Evolutionary conservation across 2,888 invertebrate species (phyloP).

Genomic region (Cactoblastis cactorum): DNA sequence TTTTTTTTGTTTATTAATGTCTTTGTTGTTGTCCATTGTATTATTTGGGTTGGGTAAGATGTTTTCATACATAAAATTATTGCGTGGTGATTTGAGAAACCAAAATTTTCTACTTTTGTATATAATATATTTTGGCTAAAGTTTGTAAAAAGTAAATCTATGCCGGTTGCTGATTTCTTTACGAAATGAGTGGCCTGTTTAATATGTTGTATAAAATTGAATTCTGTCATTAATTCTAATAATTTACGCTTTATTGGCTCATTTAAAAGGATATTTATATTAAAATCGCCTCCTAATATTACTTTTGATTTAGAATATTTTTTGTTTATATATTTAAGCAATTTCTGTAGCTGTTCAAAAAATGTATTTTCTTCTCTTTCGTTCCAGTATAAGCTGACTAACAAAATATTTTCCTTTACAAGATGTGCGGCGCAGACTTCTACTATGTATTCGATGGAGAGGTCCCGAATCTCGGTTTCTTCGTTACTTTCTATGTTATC

Average conservation of each 20-base stretch:
- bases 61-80: background rate
- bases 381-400: too few relatives aligned
- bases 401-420: too few relatives aligned
- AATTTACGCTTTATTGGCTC: constrained; percentile 9
- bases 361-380: too few relatives aligned
- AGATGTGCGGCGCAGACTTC: too few relatives aligned
- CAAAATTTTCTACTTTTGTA: too few relatives aligned
- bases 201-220: constrained; percentile 5
- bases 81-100: constrained; percentile 2
- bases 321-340: too few relatives aligned
- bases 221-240: constrained; percentile 8
- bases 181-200: constrained; percentile 11
- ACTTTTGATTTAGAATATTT: too few relatives aligned
- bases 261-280: constrained; percentile 10
- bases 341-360: too few relatives aligned
- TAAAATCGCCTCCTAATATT: too few relatives aligned
- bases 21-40: background rate
- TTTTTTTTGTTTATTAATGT: constrained; percentile 1
- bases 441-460: too few relatives aligned
- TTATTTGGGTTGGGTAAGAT: background rate
- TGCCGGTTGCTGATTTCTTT: constrained; percentile 4
- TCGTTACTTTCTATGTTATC: constrained; percentile 3
- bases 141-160: constrained; percentile 11
- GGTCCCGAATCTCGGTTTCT: too few relatives aligned
- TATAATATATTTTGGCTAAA: background rate